phyloP scores from a whole-genome alignment of 1,140 invertebrate species.

The Acyrthosiphon pisum region DNA sequence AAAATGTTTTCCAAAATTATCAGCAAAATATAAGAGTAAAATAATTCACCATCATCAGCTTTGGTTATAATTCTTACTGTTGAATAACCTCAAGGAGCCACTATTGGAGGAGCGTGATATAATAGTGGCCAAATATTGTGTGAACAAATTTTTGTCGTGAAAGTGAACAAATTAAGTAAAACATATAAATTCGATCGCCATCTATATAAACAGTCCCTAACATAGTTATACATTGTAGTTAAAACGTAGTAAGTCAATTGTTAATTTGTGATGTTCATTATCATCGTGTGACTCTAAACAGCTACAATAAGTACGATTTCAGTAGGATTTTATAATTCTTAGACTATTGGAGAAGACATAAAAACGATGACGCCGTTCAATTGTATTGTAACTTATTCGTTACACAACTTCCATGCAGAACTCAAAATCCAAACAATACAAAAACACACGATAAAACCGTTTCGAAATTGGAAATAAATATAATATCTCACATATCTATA shows the following conservation, averaged over 20 bases:
- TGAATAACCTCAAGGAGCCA: background rate
- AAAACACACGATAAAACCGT: background rate
- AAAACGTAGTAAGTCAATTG: background rate
- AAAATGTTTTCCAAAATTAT: background rate
- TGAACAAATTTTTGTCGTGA: background rate
- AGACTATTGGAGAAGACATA: background rate
- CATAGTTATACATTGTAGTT: too few relatives aligned
- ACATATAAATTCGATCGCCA: background rate
- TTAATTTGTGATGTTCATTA: background rate
- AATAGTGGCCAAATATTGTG: background rate
- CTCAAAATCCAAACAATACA: background rate
- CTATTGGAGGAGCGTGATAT: background rate
- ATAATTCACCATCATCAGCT: background rate
- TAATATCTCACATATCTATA: background rate
- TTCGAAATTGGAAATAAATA: background rate
- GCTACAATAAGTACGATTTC: background rate
- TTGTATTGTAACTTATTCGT: background rate
- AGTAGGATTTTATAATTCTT: too few relatives aligned
- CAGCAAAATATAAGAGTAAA: background rate
- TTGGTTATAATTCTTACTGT: background rate
- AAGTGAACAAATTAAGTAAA: background rate
- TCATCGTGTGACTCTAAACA: background rate
- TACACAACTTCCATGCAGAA: background rate
- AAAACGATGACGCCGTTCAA: background rate
- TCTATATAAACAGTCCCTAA: too few relatives aligned